Percentiles rank a stretch among this genome's conserved stretches.
Conservation (phyloP, 2,113 vertebrate genomes). For the Spermophilus dauricus region DNA sequence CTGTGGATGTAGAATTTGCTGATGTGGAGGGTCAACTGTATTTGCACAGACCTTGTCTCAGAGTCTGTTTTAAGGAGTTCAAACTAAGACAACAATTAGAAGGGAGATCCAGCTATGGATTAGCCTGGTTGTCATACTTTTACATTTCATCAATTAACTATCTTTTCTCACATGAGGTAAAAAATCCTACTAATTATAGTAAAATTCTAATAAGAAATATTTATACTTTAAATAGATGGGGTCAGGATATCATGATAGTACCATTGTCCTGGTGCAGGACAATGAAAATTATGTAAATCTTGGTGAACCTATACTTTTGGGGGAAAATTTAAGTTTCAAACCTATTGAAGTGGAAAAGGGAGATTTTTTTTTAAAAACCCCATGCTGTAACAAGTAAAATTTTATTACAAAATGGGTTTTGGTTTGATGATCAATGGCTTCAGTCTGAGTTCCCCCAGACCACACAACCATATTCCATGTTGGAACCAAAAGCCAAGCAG, state of each 20-base stretch:
- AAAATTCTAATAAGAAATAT: not conserved
- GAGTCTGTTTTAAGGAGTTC: not conserved
- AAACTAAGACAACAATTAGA: not conserved
- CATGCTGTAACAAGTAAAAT: not conserved
- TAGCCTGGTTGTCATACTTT: not conserved
- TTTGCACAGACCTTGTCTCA: not conserved
- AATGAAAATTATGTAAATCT: not conserved
- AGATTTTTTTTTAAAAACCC: not conserved
- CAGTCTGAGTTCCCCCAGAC: not conserved
- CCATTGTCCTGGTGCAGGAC: not conserved
- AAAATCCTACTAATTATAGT: not conserved
- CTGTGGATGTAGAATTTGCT: not conserved
- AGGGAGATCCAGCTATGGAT: not conserved
- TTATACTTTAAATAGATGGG: not conserved
- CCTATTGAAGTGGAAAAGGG: too few species aligned
- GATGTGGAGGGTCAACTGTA: not conserved
- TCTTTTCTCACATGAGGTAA: not conserved
- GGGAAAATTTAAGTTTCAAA: not conserved
- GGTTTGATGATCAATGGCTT: not conserved
- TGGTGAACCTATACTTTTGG: not conserved
- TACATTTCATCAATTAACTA: not conserved
- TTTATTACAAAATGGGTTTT: not conserved
- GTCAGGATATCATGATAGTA: not conserved
- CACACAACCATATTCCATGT: too few species aligned
- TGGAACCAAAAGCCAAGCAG: not conserved